Evolutionary conservation across 1,140 invertebrate species (phyloP).

Genomic region (Chironomus striatipennis): DNA sequence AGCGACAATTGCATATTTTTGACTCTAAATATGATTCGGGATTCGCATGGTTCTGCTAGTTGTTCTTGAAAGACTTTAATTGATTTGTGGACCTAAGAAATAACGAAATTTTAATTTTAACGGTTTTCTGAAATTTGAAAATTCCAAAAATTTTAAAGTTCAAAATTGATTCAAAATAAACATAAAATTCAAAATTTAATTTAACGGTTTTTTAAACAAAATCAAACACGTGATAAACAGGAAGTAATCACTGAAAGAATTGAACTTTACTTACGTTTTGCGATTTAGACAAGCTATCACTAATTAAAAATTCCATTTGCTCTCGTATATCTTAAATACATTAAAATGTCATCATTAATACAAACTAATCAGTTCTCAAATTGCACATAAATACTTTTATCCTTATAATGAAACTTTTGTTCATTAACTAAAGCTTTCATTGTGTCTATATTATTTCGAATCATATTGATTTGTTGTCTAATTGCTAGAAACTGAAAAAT

Average conservation of each 20-base stretch:
- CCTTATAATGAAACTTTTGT: conserved; percentile 13
- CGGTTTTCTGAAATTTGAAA: too few species aligned
- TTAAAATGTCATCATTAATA: not conserved
- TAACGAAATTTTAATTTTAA: not conserved
- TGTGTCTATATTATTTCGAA: not conserved
- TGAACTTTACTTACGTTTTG: not conserved
- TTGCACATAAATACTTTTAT: not conserved
- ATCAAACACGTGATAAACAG: too few species aligned
- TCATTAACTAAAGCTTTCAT: not conserved
- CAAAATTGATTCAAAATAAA: too few species aligned
- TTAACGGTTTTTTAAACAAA: too few species aligned
- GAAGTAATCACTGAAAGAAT: too few species aligned
- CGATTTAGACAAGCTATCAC: not conserved
- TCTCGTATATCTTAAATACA: not conserved
- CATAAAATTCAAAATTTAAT: too few species aligned
- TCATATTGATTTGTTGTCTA: not conserved
- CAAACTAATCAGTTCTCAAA: not conserved
- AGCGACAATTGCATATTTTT: conserved; percentile 6
- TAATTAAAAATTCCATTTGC: not conserved
- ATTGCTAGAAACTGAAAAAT: conserved; percentile 4
- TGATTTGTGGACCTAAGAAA: not conserved
- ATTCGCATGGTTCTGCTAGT: not conserved
- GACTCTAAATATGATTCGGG: not conserved
- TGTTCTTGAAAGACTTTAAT: not conserved
- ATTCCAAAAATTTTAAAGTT: too few species aligned